Evolutionary conservation across 1,140 invertebrate species (phyloP), one percentile per base, ranked within the genome.

Genomic region (Radopholus similis): DNA sequence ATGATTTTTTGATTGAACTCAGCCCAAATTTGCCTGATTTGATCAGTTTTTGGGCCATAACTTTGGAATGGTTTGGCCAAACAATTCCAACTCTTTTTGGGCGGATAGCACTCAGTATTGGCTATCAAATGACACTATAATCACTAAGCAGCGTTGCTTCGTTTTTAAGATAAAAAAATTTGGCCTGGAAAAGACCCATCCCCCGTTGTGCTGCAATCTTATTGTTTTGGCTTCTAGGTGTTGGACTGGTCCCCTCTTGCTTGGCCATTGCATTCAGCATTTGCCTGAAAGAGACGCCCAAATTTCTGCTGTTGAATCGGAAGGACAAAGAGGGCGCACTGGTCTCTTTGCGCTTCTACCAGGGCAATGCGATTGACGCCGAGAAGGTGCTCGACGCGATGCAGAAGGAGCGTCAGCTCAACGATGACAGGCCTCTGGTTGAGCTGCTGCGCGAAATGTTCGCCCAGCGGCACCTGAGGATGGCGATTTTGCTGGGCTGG

Each of bases 241-340:
- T 76, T 34, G 67, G 57, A 9, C 18, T 49, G 6, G 42, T 76
- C 4, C 74, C 74, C 28, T 59, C 38, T 5, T 35, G 73, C 38
- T 34, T 70, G 21, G 42, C 35, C 4, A 44, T 74, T 51, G 28
- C 77, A 4, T 67, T 73, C 0, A 62, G 64, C 30, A 34, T 76
- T 35, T 59, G 66, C 0, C 26, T 76, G n/a, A 62, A 76, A 42
- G 74, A 76, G 54, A 75, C 66, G 15, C 74, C 74, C 6, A 76
- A 76, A 64, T 75, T 59, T 55, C 57, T 76, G 47, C 37, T 78
- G 35, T 58, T 76, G 18, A 68, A 78, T 35, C 40, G 30, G 9
- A 65, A 75, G 26, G 58, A 76, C 40, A 56, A 56, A 59, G 44
- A 69, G 23, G 54, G 49, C 8, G 72, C 72, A 13, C 53, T 68